Conservation (phyloP, 2,888 invertebrate genomes). For the Agriopis aurantiaria region DNA sequence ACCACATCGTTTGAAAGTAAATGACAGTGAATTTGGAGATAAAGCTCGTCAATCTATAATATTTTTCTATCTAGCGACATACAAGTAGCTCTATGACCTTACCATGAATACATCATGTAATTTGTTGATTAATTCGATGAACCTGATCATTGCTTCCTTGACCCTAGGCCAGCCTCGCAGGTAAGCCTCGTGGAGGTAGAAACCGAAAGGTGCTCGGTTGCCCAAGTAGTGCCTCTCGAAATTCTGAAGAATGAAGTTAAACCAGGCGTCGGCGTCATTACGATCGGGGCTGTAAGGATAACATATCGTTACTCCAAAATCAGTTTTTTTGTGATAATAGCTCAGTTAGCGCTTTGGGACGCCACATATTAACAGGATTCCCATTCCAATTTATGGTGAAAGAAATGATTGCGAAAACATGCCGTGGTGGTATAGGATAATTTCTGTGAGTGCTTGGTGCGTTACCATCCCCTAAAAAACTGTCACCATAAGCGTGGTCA, state of each 20-base stretch:
- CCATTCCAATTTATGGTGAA: too few relatives aligned
- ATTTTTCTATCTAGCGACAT: too few relatives aligned
- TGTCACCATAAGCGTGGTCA: too few relatives aligned
- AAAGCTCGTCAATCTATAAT: too few relatives aligned
- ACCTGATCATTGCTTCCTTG: constrained; percentile 82
- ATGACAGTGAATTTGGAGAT: too few relatives aligned
- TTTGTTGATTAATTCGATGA: constrained; percentile 84
- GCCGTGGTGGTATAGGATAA: too few relatives aligned
- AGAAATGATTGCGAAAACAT: too few relatives aligned
- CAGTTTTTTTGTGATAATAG: too few relatives aligned
- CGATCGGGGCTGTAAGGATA: constrained; percentile 56
- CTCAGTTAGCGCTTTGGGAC: too few relatives aligned
- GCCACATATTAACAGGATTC: not conserved
- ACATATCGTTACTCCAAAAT: not conserved
- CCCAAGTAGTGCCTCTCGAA: constrained; percentile 88
- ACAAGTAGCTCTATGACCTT: constrained; percentile 19
- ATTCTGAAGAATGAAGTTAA: constrained; percentile 87
- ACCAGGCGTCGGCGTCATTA: constrained; percentile 78
- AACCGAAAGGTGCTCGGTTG: constrained; percentile 89
- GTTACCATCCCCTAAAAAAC: too few relatives aligned
- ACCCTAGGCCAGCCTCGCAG: constrained; percentile 69
- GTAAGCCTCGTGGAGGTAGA: constrained; percentile 90
- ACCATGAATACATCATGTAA: constrained; percentile 88
- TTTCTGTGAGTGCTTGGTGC: too few relatives aligned
- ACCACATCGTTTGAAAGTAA: too few relatives aligned